A percentile compares a stretch with the other conserved stretches of the same genome.
Conservation (phyloP, 2,797 vertebrate genomes). For the Triplophysa yarkandensis region DNA sequence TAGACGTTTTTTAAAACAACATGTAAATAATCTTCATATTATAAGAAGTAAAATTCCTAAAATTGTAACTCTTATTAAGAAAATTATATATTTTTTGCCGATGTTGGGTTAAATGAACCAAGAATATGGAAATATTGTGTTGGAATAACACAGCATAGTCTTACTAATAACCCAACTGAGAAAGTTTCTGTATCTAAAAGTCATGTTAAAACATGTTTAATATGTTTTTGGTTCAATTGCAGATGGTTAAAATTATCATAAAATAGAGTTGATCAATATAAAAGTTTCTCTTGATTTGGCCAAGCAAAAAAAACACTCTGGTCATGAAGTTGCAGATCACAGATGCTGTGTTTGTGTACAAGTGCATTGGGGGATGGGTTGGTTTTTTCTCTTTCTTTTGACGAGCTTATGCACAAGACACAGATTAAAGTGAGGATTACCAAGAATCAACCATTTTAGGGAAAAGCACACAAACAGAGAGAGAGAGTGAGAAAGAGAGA, state of each 20-base stretch:
- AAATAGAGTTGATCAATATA: slow-evolving; percentile 14
- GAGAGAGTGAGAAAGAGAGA: slow-evolving; percentile 17
- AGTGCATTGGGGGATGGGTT: slow-evolving; percentile 7
- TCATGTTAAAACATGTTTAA: no score
- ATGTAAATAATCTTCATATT: no score
- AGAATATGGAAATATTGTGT: no score
- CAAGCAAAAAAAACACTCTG: slow-evolving; percentile 12
- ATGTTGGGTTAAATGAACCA: no score
- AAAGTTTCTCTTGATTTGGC: not conserved
- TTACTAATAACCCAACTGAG: no score
- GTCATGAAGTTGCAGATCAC: not conserved
- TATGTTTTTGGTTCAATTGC: not conserved
- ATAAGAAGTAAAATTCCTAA: no score
- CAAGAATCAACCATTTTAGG: slow-evolving; percentile 17
- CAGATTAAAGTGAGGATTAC: slow-evolving; percentile 48
- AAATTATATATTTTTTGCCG: no score
- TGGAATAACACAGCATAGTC: no score
- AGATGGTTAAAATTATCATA: not conserved
- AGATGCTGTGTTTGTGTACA: slow-evolving; percentile 8
- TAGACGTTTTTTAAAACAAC: no score
- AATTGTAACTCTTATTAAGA: no score
- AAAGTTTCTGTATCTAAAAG: no score
- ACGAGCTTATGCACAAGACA: slow-evolving; percentile 19
- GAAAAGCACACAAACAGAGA: not conserved
- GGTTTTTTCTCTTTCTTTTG: slow-evolving; percentile 21